Evolutionary conservation across 2,888 invertebrate genomes (phyloP).

Genomic region (Atethmia centrago): DNA sequence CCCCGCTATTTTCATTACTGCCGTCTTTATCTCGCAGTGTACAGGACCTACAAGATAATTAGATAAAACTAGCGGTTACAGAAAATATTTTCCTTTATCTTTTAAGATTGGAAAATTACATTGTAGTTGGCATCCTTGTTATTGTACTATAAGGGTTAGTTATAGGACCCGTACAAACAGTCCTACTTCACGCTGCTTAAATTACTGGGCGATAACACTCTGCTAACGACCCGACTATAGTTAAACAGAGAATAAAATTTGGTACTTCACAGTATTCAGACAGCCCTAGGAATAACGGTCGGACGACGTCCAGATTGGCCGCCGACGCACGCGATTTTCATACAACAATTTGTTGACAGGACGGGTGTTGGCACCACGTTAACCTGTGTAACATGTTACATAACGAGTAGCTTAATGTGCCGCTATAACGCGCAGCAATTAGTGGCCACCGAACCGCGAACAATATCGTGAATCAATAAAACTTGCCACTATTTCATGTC

Average conservation of each 20-base stretch:
- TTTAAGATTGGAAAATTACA: slow-evolving; percentile 23
- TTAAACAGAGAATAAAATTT: slow-evolving; percentile 48
- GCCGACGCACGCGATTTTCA: slow-evolving; percentile 46
- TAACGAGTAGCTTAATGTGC: slow-evolving; percentile 56
- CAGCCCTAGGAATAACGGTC: slow-evolving; percentile 61
- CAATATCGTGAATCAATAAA: slow-evolving; percentile 70
- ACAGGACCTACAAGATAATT: slow-evolving; percentile 41
- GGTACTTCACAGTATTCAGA: slow-evolving; percentile 38
- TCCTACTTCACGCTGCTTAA: slow-evolving; percentile 57
- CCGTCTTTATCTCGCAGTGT: slow-evolving; percentile 26
- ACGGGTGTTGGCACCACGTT: slow-evolving; percentile 55
- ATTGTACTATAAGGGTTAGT: slow-evolving; percentile 37
- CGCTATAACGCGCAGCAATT: slow-evolving; percentile 65
- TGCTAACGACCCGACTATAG: slow-evolving; percentile 43
- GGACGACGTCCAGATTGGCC: slow-evolving; percentile 43
- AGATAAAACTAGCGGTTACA: slow-evolving; percentile 40
- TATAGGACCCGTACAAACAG: slow-evolving; percentile 43
- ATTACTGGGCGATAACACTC: slow-evolving; percentile 52
- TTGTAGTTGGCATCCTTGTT: slow-evolving; percentile 43
- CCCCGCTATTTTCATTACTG: slow-evolving; percentile 29
- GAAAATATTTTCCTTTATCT: slow-evolving; percentile 23
- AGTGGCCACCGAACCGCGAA: slow-evolving; percentile 60
- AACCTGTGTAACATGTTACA: slow-evolving; percentile 54
- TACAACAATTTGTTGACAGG: slow-evolving; percentile 57
- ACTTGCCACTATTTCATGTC: slow-evolving; percentile 68